These are phyloP conservation scores for Patiria miniata DNA, from an alignment of 35 echinoderm and acorn worm species.

Conservation along the genomic window DNA sequence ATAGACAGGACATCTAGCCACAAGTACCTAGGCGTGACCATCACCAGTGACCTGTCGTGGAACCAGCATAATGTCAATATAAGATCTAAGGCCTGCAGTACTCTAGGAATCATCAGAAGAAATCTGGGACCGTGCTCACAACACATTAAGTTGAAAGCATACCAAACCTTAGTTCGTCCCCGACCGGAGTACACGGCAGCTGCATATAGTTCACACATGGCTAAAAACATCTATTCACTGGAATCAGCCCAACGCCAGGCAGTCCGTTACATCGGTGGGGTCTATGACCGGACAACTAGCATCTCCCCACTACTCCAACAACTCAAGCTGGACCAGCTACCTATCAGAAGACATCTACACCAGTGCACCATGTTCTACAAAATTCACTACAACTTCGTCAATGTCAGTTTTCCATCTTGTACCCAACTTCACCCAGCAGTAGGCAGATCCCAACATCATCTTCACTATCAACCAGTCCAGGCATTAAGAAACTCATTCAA, in stretches of 20 bases:
- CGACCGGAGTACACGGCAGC: slow-evolving; percentile 42
- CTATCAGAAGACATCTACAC: too few species aligned
- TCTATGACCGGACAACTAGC: background rate
- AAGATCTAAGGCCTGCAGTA: slow-evolving; percentile 11
- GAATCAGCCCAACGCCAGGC: too few species aligned
- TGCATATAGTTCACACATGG: slow-evolving; percentile 40
- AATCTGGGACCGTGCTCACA: slow-evolving; percentile 30
- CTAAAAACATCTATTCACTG: slow-evolving; percentile 10
- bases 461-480: too few species aligned
- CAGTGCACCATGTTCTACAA: too few species aligned
- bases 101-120: slow-evolving; percentile 32
- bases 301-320: slow-evolving; percentile 10
- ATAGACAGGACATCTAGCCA: slow-evolving; percentile 4
- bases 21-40: slow-evolving; percentile 49
- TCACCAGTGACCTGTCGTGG: slow-evolving; percentile 38
- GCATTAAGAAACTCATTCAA: too few species aligned
- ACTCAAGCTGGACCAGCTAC: slow-evolving; percentile 18
- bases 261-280: slow-evolving; percentile 3
- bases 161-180: slow-evolving; percentile 52
- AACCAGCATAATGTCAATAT: slow-evolving; percentile 28
- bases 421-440: background rate
- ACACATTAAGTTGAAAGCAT: slow-evolving; percentile 19
- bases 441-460: too few species aligned
- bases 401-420: slow-evolving; percentile 31
- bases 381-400: too few species aligned